Conservation (phyloP, 2,113 vertebrate genomes). For the Guaruba guarouba region DNA sequence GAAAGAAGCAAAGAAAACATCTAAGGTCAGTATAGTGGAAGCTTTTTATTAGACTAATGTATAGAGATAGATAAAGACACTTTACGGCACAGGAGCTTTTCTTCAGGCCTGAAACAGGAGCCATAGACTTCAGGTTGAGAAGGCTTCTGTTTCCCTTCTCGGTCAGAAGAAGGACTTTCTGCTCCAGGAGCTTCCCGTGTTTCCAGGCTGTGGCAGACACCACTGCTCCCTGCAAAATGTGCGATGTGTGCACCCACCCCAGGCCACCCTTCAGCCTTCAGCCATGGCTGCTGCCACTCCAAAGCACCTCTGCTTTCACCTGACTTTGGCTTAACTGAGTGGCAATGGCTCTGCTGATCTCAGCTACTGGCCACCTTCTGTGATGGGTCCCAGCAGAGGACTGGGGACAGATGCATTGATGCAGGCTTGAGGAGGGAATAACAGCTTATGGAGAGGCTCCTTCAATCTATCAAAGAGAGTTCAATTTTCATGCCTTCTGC, state of each 20-base stretch:
- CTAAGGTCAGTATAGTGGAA: neutral
- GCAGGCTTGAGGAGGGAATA: neutral
- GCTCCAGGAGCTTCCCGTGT: neutral
- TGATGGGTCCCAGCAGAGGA: neutral
- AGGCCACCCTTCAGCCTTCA: neutral
- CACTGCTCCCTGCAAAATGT: neutral
- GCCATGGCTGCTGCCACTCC: neutral
- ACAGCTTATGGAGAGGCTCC: neutral
- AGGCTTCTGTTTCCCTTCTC: neutral
- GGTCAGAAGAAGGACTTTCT: neutral
- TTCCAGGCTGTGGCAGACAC: neutral
- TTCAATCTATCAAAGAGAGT: neutral
- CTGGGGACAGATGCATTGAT: neutral
- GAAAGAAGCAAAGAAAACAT: neutral
- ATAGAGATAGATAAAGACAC: neutral
- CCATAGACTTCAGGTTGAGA: fast-evolving
- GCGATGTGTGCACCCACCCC: fast-evolving
- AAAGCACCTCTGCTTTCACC: neutral
- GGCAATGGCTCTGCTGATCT: neutral
- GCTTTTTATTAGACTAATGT: neutral
- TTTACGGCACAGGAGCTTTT: neutral
- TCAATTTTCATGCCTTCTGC: neutral
- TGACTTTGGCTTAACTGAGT: fast-evolving
- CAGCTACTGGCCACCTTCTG: neutral
- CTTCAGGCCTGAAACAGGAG: neutral